Evolutionary conservation across 2,888 invertebrate genomes (phyloP).

Genomic region (Anodontia alba): DNA sequence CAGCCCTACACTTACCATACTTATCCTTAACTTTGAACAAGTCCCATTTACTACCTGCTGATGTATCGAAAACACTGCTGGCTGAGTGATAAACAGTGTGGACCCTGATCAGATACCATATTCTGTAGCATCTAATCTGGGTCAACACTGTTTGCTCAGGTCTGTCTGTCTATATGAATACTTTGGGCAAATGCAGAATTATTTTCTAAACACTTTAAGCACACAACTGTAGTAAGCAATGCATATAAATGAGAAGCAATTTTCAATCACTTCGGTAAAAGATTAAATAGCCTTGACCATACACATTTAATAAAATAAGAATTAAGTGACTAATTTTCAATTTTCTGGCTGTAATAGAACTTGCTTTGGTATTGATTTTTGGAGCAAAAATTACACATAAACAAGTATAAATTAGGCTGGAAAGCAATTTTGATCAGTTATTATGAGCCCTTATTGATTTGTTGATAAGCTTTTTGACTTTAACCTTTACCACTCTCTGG

Average conservation of each 20-base stretch:
- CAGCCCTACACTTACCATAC: no score
- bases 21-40: no score
- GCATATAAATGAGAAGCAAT: neutral
- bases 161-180: no score
- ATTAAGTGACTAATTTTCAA: constrained; percentile 9
- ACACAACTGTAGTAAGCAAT: neutral
- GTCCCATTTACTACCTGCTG: no score
- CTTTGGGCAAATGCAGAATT: no score
- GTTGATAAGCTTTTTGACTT: constrained; percentile 12
- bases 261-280: neutral
- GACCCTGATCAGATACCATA: no score
- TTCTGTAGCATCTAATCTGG: no score
- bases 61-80: no score
- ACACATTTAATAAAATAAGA: neutral
- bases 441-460: neutral
- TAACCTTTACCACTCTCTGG: no score
- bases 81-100: no score
- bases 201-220: neutral
- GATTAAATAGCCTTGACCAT: neutral
- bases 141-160: no score
- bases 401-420: neutral
- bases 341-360: neutral
- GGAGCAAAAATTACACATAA: neutral
- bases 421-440: constrained; percentile 7
- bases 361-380: neutral